A percentile compares a stretch with the other conserved stretches of the same genome.
Evolutionary conservation across 2,888 invertebrate species (phyloP).

Genomic region (Euspilapteryx auroguttella): DNA sequence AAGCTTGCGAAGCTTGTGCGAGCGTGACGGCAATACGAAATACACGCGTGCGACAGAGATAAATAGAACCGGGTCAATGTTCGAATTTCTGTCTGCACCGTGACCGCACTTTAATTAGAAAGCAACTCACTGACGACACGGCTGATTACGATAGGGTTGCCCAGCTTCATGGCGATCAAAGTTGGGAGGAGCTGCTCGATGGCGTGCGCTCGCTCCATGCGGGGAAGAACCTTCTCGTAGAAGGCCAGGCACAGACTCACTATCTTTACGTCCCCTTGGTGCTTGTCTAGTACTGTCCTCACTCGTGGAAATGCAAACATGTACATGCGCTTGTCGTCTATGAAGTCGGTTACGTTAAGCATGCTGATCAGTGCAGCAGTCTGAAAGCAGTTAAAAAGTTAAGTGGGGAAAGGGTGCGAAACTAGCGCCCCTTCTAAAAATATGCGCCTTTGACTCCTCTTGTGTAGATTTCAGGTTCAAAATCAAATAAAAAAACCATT

Average conservation of each 20-base stretch:
- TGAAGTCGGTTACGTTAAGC: constrained; percentile 79
- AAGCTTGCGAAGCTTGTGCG: too few relatives aligned
- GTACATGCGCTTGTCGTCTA: constrained; percentile 80
- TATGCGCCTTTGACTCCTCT: too few relatives aligned
- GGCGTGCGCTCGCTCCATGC: constrained; percentile 84
- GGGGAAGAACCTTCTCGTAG: constrained; percentile 78
- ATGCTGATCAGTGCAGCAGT: constrained; percentile 88
- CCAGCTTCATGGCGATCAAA: constrained; percentile 80
- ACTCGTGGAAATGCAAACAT: constrained; percentile 83
- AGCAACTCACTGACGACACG: constrained; percentile 96
- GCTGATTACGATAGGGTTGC: constrained; percentile 86
- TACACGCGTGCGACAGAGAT: too few relatives aligned
- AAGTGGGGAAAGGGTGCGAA: neutral
- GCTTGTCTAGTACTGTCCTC: constrained; percentile 77
- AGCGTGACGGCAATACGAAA: too few relatives aligned
- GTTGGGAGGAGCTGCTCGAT: constrained; percentile 90
- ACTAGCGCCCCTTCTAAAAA: too few relatives aligned
- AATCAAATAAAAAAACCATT: too few relatives aligned
- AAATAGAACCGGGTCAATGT: too few relatives aligned
- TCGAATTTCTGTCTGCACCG: too few relatives aligned
- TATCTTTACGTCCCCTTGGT: constrained; percentile 77
- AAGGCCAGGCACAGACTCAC: constrained; percentile 78
- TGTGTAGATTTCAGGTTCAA: too few relatives aligned
- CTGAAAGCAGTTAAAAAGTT: constrained; percentile 43
- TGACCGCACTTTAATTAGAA: too few relatives aligned